A percentile compares a stretch with the other conserved stretches of the same genome.
These are phyloP conservation scores for Coreoperca whiteheadi DNA, from an alignment of 2,113 vertebrate genomes.

Conservation along the genomic window DNA sequence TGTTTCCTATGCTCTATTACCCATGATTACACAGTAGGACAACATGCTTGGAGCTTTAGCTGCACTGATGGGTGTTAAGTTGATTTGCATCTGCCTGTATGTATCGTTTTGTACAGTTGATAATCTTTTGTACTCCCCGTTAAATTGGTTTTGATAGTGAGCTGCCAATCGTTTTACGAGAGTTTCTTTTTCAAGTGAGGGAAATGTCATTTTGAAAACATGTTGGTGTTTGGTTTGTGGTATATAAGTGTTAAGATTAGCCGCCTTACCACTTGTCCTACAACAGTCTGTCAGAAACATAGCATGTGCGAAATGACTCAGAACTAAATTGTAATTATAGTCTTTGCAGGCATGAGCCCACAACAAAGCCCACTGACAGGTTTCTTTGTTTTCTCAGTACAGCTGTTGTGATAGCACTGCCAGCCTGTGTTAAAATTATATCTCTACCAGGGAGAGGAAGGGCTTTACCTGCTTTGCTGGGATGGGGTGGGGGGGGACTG, in stretches of 20 bases:
- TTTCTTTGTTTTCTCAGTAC: conserved; percentile 69
- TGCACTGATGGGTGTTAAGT: background rate
- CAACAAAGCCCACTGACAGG: conserved; percentile 62
- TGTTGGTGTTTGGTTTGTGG: conserved; percentile 26
- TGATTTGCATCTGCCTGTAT: background rate
- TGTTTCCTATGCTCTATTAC: conserved; percentile 26
- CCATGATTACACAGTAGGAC: conserved; percentile 20
- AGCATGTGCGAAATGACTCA: conserved; percentile 67
- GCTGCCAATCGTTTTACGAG: background rate
- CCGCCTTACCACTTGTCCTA: conserved; percentile 49
- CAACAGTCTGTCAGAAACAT: conserved; percentile 52
- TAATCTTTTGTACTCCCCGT: background rate
- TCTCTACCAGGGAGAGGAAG: conserved; percentile 22
- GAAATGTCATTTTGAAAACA: conserved; percentile 29
- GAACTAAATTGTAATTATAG: conserved; percentile 73
- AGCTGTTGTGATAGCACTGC: conserved; percentile 65
- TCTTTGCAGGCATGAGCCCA: conserved; percentile 60
- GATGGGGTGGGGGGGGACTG: background rate
- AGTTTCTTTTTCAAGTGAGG: conserved; percentile 12
- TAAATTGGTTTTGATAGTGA: conserved; percentile 13
- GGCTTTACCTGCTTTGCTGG: conserved; percentile 25
- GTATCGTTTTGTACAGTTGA: background rate
- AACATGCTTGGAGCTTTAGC: background rate
- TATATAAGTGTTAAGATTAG: conserved; percentile 45
- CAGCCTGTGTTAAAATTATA: conserved; percentile 55